phyloP scores from a whole-genome alignment of 2,888 invertebrate genomes.

The Lithosia quadra region DNA sequence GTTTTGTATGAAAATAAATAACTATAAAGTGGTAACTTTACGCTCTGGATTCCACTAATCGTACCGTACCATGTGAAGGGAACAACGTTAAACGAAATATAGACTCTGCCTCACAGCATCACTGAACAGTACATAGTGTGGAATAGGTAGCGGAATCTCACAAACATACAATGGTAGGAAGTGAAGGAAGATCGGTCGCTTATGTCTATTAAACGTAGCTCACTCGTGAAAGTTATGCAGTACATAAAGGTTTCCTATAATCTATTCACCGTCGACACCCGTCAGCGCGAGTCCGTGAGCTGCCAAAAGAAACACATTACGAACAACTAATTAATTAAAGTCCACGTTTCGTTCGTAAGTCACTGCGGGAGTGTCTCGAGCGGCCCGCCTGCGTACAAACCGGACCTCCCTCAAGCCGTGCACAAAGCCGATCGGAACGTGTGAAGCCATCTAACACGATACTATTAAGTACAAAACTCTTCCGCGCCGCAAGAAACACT shows the following conservation, averaged over 20 bases:
- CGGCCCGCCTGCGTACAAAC: conserved; percentile 37
- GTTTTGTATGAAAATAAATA: conserved; percentile 75
- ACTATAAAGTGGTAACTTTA: conserved; percentile 66
- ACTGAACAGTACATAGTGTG: conserved; percentile 30
- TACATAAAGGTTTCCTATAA: conserved; percentile 48
- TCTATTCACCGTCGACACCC: conserved; percentile 51
- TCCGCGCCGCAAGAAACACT: conserved; percentile 40
- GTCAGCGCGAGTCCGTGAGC: conserved; percentile 44
- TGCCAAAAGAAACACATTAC: conserved; percentile 42
- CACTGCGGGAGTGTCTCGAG: conserved; percentile 32
- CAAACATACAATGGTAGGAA: conserved; percentile 35
- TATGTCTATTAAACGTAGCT: conserved; percentile 75
- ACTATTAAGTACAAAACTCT: conserved; percentile 55
- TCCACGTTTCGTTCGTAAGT: conserved; percentile 12
- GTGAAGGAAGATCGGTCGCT: conserved; percentile 63
- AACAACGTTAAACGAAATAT: conserved; percentile 32
- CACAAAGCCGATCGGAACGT: conserved; percentile 53
- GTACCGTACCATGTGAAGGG: conserved; percentile 30
- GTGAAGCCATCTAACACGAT: conserved; percentile 55
- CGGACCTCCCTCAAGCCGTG: conserved; percentile 51
- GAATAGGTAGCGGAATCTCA: conserved; percentile 42
- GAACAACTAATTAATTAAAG: conserved; percentile 33
- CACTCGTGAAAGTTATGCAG: conserved; percentile 65
- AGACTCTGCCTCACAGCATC: conserved; percentile 28
- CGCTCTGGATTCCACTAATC: conserved; percentile 53